A percentile compares a stretch with the other conserved stretches of the same genome.
Conservation (phyloP, 1,140 invertebrate genomes). For the Scaptomyza pallida region DNA sequence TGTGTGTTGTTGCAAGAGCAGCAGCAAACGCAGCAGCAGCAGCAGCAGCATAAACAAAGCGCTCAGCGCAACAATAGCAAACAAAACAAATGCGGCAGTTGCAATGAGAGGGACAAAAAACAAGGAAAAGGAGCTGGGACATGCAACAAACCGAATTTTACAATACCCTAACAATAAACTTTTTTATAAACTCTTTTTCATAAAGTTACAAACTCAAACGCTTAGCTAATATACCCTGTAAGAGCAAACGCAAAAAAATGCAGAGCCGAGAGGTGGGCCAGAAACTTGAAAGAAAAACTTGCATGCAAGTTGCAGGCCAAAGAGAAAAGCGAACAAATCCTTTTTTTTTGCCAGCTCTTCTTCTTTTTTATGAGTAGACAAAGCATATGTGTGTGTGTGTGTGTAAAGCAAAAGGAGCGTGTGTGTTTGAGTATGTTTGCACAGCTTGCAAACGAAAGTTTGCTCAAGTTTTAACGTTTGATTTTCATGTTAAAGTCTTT, state of each 20-base stretch:
- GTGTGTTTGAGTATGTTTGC: slow-evolving; percentile 39
- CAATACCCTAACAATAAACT: neutral
- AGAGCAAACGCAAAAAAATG: neutral
- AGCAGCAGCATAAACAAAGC: slow-evolving; percentile 70
- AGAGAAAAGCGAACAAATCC: slow-evolving; percentile 31
- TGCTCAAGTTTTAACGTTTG: slow-evolving; percentile 54
- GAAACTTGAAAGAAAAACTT: slow-evolving; percentile 65
- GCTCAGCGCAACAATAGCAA: slow-evolving; percentile 48
- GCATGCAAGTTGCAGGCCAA: slow-evolving; percentile 64
- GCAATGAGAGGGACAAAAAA: slow-evolving; percentile 14
- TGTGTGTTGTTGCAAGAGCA: too few species aligned
- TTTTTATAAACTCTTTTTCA: too few species aligned
- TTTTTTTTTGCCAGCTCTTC: slow-evolving; percentile 4
- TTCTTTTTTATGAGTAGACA: slow-evolving; percentile 12
- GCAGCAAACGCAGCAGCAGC: neutral
- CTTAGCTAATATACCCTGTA: too few species aligned
- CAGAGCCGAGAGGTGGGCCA: slow-evolving; percentile 3
- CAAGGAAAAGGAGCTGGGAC: neutral
- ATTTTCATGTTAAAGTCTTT: slow-evolving; percentile 53
- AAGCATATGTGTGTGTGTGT: slow-evolving; percentile 12
- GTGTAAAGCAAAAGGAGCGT: neutral
- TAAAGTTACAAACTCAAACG: too few species aligned
- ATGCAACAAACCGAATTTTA: neutral
- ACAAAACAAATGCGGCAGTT: slow-evolving; percentile 68
- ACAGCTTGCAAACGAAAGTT: slow-evolving; percentile 61